Percentiles rank a stretch among this genome's conserved stretches.
Conservation (phyloP, 2,888 invertebrate species). For the Orthonevra nobilis region DNA sequence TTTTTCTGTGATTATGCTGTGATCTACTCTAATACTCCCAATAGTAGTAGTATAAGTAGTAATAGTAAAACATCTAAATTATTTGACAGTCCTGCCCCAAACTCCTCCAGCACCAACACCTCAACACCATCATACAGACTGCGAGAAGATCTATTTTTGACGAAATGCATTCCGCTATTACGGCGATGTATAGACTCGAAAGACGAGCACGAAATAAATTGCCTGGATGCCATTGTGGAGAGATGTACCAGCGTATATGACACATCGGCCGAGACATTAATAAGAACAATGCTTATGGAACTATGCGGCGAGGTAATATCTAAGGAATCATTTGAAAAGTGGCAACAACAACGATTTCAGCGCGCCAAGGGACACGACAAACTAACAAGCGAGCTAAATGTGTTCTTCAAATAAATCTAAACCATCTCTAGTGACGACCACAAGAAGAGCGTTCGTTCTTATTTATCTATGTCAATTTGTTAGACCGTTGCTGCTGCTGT, state of each 20-base stretch:
- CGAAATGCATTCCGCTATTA: constrained; percentile 75
- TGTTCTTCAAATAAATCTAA: constrained; percentile 36
- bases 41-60: constrained; percentile 49
- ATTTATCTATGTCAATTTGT: constrained; percentile 3
- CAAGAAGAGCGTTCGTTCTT: too few relatives aligned
- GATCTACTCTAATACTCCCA: constrained; percentile 67
- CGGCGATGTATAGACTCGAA: constrained; percentile 76
- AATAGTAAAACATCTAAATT: constrained; percentile 56
- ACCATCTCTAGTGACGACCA: too few relatives aligned
- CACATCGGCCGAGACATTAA: constrained; percentile 74
- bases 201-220: constrained; percentile 75
- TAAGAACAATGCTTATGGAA: constrained; percentile 74
- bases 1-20: constrained; percentile 78
- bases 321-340: constrained; percentile 77
- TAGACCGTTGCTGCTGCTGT: not conserved
- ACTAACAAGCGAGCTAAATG: constrained; percentile 34
- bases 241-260: constrained; percentile 73
- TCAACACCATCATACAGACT: constrained; percentile 1
- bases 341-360: constrained; percentile 71
- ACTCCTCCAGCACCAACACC: not conserved
- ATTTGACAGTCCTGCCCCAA: constrained; percentile 29
- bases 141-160: constrained; percentile 72
- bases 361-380: constrained; percentile 1
- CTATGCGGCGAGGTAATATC: constrained; percentile 78
- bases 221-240: constrained; percentile 76